A percentile compares a stretch with the other conserved stretches of the same genome.
phyloP scores from a whole-genome alignment of 1,140 invertebrate genomes.

The silkworm (Bombyx mori) region DNA sequence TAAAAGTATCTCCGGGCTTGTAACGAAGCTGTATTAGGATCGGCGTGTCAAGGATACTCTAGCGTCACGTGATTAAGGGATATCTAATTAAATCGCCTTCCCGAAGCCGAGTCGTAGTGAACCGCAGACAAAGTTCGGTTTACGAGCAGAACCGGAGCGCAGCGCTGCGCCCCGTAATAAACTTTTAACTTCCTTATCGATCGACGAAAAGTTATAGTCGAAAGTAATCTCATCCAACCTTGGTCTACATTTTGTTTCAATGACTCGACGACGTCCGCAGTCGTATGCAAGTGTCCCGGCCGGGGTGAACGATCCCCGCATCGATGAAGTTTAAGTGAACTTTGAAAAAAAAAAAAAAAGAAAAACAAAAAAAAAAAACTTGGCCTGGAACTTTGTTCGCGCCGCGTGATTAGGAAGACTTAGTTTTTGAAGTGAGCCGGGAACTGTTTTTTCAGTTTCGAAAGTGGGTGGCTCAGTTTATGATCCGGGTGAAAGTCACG shows the following conservation, averaged over 20 bases:
- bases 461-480: conserved; percentile 70
- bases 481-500: conserved; percentile 67
- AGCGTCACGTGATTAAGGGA: neutral
- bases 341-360: conserved; percentile 43
- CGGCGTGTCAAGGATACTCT: neutral
- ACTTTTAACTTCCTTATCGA: conserved; percentile 64
- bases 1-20: conserved; percentile 51
- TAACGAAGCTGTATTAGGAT: conserved; percentile 4
- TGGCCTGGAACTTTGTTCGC: conserved; percentile 55
- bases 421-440: conserved; percentile 66
- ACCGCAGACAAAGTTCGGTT: conserved; percentile 25
- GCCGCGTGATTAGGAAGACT: conserved; percentile 69
- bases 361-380: conserved; percentile 45
- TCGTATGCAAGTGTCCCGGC: conserved; percentile 65
- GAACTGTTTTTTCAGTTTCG: conserved; percentile 64
- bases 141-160: conserved; percentile 26
- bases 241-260: conserved; percentile 67
- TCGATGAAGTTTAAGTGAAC: conserved; percentile 64
- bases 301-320: conserved; percentile 63
- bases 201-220: conserved; percentile 58
- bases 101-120: neutral
- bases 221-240: conserved; percentile 65
- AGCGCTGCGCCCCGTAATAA: conserved; percentile 37
- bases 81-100: conserved; percentile 27
- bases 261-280: conserved; percentile 40